Base-by-base conservation (phyloP, 2,113 vertebrate genomes). In the Melanotaenia duboulayi region DNA sequence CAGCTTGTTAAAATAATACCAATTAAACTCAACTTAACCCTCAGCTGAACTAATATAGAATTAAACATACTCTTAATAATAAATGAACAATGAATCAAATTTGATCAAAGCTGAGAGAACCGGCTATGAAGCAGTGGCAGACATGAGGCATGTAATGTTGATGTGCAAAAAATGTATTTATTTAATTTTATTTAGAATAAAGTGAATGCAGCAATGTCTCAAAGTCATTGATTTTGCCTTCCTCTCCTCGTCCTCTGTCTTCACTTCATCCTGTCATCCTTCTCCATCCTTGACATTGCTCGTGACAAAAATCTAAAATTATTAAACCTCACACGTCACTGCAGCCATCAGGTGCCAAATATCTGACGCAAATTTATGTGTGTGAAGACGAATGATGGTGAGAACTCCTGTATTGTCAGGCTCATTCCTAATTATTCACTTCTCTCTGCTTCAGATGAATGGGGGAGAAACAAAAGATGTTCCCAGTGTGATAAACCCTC, bases 261-360 rank as follows among this genome's bases (percentile, higher is more conserved):
- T 37, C 50, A 24, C 39, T 39, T 37, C 32, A 57, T 32, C 46
- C 46, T 55, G 20, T 24, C 62, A 12, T 49, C 23, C 11, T 42
- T 20, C 1, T 48, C 42, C 48, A 54, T 50, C 54, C 8, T 44
- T 19, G 49, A 76, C n/a, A 2, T 66, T 55, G 77, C 52, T 32
- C 3, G 52, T 64, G 70, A 69, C 32, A 20, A 35, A 2, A 59
- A 59, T 60, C 32, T 13, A 24, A 2, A 59, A 58, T 60, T 49
- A 66, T 76, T n/a, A 78, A 83, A 57, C 61, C 68, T 46, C 22
- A 65, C 65, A 56, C 51, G 28, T 72, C 81, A 76, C 23, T 2
- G 62, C 1, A 63, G 68, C 49, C 37, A 20, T 74, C 56, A 64
- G 68, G 42, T 67, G 35, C 51, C 50, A 35, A 35, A 35, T 35